Conservation (phyloP, 2,797 vertebrate genomes). For the Zenarchopterus dispar region DNA sequence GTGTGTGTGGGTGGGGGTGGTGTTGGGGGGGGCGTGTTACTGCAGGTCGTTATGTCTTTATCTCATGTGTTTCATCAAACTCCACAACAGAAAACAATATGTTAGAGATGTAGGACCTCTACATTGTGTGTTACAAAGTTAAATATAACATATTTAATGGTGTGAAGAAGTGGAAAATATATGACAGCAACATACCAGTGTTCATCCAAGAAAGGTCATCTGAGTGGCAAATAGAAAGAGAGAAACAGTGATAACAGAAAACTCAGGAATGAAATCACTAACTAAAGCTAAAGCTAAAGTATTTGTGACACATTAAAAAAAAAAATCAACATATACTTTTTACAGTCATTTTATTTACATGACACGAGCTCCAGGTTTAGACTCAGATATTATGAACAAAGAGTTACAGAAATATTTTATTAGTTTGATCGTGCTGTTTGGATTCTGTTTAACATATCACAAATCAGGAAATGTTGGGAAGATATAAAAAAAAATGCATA, state of each 20-base stretch:
- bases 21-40: too few species aligned
- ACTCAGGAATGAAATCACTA: background rate
- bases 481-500: too few species aligned
- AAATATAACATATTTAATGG: background rate
- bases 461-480: too few species aligned
- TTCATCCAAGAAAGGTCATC: slow-evolving; percentile 74
- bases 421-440: too few species aligned
- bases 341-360: too few species aligned
- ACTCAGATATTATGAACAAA: too few species aligned
- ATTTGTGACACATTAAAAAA: background rate
- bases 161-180: slow-evolving; percentile 8
- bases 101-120: background rate
- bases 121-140: background rate
- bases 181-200: slow-evolving; percentile 75
- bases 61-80: background rate
- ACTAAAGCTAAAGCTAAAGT: background rate
- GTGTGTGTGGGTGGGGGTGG: too few species aligned
- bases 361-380: too few species aligned
- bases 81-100: background rate
- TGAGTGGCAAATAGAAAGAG: slow-evolving; percentile 63
- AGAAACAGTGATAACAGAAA: slow-evolving; percentile 27
- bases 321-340: background rate
- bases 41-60: background rate
- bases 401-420: too few species aligned
- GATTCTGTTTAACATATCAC: too few species aligned